A percentile compares a stretch with the other conserved stretches of the same genome.
Evolutionary conservation across 2,888 invertebrate species (phyloP).

Genomic region (Abrostola triplasia): DNA sequence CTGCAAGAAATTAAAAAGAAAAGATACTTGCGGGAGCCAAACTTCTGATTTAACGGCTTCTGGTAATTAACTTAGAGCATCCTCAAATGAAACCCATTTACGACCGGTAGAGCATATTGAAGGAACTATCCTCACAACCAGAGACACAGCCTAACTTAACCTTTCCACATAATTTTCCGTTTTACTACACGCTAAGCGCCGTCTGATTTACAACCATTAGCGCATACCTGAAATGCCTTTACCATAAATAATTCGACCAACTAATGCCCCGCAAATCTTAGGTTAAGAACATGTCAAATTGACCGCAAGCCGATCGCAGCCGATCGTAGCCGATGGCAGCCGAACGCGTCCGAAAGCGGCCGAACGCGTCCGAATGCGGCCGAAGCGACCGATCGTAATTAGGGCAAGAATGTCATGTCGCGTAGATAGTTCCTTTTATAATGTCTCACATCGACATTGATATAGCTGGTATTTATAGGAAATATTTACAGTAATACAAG

Average conservation of each 20-base stretch:
- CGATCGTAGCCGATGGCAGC: constrained; percentile 1
- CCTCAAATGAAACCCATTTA: too few species aligned
- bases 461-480: constrained; percentile 18
- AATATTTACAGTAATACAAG: too few species aligned
- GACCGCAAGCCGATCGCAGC: constrained; percentile 36
- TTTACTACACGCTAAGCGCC: constrained; percentile 29
- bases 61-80: too few species aligned
- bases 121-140: background rate
- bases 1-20: too few species aligned
- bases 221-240: constrained; percentile 30
- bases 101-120: too few species aligned
- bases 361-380: background rate
- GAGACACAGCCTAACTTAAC: background rate
- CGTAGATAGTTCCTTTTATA: constrained; percentile 16
- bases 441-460: constrained; percentile 18
- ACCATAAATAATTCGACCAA: constrained; percentile 29
- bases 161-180: constrained; percentile 16
- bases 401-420: constrained; percentile 58
- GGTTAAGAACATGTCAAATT: constrained; percentile 39
- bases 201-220: constrained; percentile 38
- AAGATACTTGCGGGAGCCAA: too few species aligned
- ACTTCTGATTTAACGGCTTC: too few species aligned
- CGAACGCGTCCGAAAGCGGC: background rate
- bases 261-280: constrained; percentile 24
- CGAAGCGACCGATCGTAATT: constrained; percentile 37